Base-by-base conservation (phyloP, 2,888 invertebrate genomes). In the Abrostola triplasia region DNA sequence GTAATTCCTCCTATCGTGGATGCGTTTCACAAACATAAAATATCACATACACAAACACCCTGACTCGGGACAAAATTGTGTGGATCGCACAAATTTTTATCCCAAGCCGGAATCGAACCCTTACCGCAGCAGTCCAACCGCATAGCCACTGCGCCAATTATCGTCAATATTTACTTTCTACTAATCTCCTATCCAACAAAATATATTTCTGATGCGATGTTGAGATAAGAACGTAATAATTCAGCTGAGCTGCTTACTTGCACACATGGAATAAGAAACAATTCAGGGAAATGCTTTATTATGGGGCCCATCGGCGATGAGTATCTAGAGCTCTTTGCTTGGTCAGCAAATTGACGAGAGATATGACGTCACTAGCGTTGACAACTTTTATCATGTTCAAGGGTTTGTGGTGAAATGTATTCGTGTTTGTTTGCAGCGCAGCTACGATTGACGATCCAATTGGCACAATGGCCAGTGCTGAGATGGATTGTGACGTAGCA, bases 241-340 rank as follows among this genome's bases (percentile, higher is more conserved):
- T 36, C 42, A 48, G 40, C 36, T 58, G 47, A 48, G 40, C 35
- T 57, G 44, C 57, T 63, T 62, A 60, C 57, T 35, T 49, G 24
- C 47, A 52, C 36, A 40, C 11, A 61, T 54, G 51, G 65, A 68
- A 76, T 63, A 50, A 51, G 47, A 60, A 61, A 50, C 44, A 49
- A 70, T 67, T 59, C 60, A 59, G 51, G 47, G 56, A 70, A 67
- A 71, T 71, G 58, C 24, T 65, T 55, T 71, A 65, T 64, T 77
- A 74, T 52, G 59, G 56, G 36, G 35, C 55, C 64, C 65, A 52
- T 57, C 7, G 51, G 37, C 41, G 54, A 67, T 66, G 60, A 54
- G 67, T 54, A 51, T 64, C 52, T 66, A 53, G 12, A 11, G 55
- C n/a, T n/a, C n/a, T n/a, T n/a, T n/a, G 50, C 38, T 42, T 44